These are phyloP conservation scores for Etia nguti DNA, from an alignment of 2,113 vertebrate species.

Conservation along the genomic window DNA sequence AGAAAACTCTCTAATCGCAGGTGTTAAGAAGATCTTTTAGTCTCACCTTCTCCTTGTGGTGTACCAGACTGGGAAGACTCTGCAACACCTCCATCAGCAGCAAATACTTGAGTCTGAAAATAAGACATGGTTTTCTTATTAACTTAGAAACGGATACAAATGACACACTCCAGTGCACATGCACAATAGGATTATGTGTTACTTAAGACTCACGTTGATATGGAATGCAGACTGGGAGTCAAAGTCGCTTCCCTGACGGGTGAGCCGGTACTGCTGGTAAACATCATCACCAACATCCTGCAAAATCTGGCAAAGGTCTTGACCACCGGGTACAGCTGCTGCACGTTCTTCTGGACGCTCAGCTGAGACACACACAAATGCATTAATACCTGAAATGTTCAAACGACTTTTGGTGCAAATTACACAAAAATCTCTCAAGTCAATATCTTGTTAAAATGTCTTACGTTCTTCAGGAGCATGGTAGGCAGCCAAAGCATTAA, in stretches of 20 bases:
- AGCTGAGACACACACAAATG: constrained; percentile 49
- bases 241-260: constrained; percentile 87
- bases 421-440: neutral
- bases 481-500: constrained; percentile 90
- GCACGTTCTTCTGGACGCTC: constrained; percentile 82
- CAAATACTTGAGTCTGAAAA: constrained; percentile 85
- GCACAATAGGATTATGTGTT: neutral
- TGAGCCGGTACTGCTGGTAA: constrained; percentile 90
- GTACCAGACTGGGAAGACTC: constrained; percentile 84
- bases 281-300: constrained; percentile 91
- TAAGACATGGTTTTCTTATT: neutral
- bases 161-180: neutral
- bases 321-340: constrained; percentile 73
- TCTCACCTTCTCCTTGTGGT: constrained; percentile 86
- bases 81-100: constrained; percentile 80
- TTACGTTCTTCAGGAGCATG: constrained; percentile 92
- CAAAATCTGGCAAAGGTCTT: constrained; percentile 88
- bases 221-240: constrained; percentile 86
- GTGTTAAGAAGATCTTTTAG: neutral
- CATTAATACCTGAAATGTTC: neutral
- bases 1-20: neutral
- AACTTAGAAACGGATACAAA: neutral
- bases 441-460: neutral
- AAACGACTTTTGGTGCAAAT: neutral
- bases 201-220: constrained; percentile 80